These are phyloP conservation scores for Idaea dimidiata DNA, from an alignment of 2,888 invertebrate genomes.

Conservation along the genomic window DNA sequence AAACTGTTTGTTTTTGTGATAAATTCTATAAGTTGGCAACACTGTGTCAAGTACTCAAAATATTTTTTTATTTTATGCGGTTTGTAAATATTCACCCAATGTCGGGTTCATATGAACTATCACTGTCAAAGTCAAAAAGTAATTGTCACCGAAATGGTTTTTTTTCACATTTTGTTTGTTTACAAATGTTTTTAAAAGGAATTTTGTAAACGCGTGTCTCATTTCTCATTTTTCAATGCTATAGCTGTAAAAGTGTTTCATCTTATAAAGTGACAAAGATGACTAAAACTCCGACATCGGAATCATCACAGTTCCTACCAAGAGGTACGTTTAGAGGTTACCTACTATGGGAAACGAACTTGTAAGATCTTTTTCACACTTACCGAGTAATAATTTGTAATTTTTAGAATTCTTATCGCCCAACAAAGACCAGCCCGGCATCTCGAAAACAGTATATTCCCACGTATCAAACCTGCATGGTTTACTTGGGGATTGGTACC, in stretches of 20 bases:
- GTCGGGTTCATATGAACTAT: neutral
- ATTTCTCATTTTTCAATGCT: neutral
- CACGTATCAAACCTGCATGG: constrained; percentile 59
- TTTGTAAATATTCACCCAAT: no score
- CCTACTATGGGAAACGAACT: neutral
- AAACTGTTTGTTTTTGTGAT: no score
- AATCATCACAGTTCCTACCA: constrained; percentile 38
- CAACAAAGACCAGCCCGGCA: constrained; percentile 54
- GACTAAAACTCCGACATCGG: constrained; percentile 51
- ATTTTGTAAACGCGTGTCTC: neutral
- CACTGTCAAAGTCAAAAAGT: neutral
- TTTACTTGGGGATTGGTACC: constrained; percentile 56
- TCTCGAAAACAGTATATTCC: constrained; percentile 63
- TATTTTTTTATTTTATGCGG: no score
- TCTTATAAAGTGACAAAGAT: constrained; percentile 28
- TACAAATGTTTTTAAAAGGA: neutral
- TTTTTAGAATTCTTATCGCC: constrained; percentile 62
- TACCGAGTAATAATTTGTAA: neutral
- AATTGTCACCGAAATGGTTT: neutral
- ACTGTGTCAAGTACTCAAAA: no score
- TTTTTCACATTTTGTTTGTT: neutral
- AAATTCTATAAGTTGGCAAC: no score
- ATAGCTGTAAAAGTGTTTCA: neutral
- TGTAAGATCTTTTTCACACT: neutral
- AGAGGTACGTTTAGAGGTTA: constrained; percentile 44